Evolutionary conservation across 2,797 vertebrate species (phyloP).

Genomic region (Philypnodon macrostomus): DNA sequence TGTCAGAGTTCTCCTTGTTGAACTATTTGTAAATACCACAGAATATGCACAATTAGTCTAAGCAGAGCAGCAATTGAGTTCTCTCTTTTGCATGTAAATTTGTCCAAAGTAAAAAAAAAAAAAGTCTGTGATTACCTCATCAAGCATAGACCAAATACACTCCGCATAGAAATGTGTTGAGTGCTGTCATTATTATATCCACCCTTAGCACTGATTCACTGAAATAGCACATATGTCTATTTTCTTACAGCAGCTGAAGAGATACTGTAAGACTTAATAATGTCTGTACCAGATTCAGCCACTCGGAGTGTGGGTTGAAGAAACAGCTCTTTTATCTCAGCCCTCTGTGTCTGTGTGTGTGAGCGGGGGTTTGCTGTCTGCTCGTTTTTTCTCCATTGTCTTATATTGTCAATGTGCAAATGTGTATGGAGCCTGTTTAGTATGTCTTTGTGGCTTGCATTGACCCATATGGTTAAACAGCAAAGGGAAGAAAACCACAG

Average conservation of each 20-base stretch:
- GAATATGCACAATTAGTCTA: no score
- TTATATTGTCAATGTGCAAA: constrained; percentile 7
- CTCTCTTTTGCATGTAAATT: no score
- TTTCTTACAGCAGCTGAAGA: constrained; percentile 3
- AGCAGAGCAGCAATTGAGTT: no score
- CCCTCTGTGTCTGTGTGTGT: constrained; percentile 45
- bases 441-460: constrained; percentile 24
- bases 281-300: constrained; percentile 37
- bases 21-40: no score
- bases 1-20: no score
- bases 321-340: constrained; percentile 30
- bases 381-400: constrained; percentile 15
- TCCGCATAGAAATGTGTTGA: neutral
- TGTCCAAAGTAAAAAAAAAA: no score
- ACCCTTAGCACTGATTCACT: neutral
- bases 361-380: constrained; percentile 55
- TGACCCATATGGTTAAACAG: constrained; percentile 45
- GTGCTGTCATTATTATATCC: no score
- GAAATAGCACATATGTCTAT: constrained; percentile 1
- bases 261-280: constrained; percentile 2
- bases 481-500: constrained; percentile 34
- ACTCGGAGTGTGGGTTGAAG: constrained; percentile 33
- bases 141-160: no score
- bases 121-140: no score
- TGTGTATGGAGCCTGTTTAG: constrained; percentile 16